A percentile compares a stretch with the other conserved stretches of the same genome.
These are phyloP conservation scores for Lamellibrachia columna DNA, from an alignment of 2,888 invertebrate genomes.

Conservation along the genomic window DNA sequence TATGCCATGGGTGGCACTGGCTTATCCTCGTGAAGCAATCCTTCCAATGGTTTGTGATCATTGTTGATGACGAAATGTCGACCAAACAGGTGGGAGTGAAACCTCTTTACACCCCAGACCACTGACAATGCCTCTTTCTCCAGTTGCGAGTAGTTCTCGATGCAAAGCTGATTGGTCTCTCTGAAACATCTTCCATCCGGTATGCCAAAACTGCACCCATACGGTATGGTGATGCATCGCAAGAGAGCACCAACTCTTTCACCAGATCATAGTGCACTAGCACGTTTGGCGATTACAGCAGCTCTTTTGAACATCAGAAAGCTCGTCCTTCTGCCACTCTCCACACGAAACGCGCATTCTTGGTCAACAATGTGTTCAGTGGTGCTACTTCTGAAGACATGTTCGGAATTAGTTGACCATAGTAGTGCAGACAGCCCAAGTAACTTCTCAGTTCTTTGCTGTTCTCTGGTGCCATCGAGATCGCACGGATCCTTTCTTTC, in stretches of 20 bases:
- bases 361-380: background rate
- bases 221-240: background rate
- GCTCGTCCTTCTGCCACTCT: no score
- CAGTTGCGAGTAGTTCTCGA: constrained; percentile 38
- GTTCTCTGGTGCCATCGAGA: background rate
- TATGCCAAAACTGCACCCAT: constrained; percentile 39
- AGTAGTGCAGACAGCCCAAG: constrained; percentile 8
- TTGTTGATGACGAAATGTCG: constrained; percentile 30
- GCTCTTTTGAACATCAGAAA: background rate
- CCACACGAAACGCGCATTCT: background rate
- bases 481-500: background rate
- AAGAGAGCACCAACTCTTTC: no score
- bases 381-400: background rate
- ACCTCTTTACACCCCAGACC: constrained; percentile 35
- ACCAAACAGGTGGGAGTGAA: constrained; percentile 35
- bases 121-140: constrained; percentile 37
- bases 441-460: background rate
- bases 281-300: background rate
- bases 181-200: constrained; percentile 32
- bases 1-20: constrained; percentile 25
- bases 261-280: no score
- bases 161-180: constrained; percentile 32
- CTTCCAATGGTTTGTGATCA: constrained; percentile 30
- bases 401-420: background rate
- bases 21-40: constrained; percentile 23